These are phyloP conservation scores for Ptilorrhoa leucosticta DNA, from an alignment of 2,113 vertebrate species.

Conservation along the genomic window DNA sequence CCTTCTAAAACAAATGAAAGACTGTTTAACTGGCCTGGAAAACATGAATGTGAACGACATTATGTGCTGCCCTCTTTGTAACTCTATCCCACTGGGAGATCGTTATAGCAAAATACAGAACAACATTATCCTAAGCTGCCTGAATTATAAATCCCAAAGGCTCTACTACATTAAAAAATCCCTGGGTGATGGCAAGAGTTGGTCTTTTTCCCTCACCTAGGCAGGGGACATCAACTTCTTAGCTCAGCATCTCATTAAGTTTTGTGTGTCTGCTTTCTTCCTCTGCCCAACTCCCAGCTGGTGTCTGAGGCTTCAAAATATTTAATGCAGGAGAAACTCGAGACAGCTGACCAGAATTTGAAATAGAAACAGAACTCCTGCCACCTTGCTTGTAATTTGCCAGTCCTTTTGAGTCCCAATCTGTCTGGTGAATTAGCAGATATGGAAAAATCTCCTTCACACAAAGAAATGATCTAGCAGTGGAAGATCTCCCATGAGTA, in stretches of 20 bases:
- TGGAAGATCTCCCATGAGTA: neutral
- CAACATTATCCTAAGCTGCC: neutral
- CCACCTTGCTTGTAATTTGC: neutral
- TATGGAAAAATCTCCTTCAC: neutral
- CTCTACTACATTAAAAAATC: neutral
- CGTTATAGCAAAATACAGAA: neutral
- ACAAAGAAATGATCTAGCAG: neutral
- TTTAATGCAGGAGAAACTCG: neutral
- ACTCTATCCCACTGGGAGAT: neutral
- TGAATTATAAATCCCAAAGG: neutral
- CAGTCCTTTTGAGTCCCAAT: neutral
- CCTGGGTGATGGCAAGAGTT: neutral
- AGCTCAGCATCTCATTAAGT: neutral
- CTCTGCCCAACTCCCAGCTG: neutral
- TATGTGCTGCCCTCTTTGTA: neutral
- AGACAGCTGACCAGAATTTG: neutral
- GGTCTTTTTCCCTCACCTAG: neutral
- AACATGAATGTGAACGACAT: neutral
- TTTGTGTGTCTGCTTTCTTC: neutral
- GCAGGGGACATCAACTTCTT: neutral
- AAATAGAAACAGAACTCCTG: neutral
- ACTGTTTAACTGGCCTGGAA: constrained; percentile 18
- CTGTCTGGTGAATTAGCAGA: neutral
- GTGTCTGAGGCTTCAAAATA: neutral
- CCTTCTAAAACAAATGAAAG: constrained; percentile 28